Conservation (phyloP, 1,140 invertebrate species). For the Teleogryllus occipitalis region DNA sequence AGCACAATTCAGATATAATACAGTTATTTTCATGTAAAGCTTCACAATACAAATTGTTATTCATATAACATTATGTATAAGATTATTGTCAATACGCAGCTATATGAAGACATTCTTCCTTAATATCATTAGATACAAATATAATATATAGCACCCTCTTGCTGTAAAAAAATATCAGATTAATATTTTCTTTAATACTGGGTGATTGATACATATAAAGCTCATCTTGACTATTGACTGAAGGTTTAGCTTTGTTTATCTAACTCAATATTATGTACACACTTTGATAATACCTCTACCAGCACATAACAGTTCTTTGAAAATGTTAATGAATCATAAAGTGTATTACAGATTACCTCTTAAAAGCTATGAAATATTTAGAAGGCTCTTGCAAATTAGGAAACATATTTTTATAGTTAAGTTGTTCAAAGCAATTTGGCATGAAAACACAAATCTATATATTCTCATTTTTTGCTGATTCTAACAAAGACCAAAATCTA, state of each 20-base stretch:
- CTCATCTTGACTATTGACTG: not conserved
- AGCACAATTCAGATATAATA: slow-evolving; percentile 5
- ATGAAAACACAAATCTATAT: too few species aligned
- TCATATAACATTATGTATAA: not conserved
- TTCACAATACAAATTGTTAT: not conserved
- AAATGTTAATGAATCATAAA: too few species aligned
- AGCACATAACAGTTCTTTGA: too few species aligned
- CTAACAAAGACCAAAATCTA: too few species aligned
- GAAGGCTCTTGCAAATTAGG: too few species aligned
- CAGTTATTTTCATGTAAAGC: not conserved
- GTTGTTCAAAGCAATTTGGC: too few species aligned
- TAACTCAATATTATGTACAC: not conserved
- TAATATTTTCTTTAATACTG: not conserved
- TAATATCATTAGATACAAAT: not conserved
- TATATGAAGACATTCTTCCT: not conserved
- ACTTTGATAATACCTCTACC: not conserved
- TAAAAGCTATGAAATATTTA: too few species aligned
- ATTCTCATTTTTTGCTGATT: too few species aligned
- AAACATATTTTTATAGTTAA: too few species aligned
- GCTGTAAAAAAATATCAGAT: slow-evolving; percentile 2
- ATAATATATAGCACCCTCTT: slow-evolving; percentile 5
- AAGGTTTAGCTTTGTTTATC: not conserved
- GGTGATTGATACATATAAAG: not conserved
- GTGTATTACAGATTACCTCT: too few species aligned
- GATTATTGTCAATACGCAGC: not conserved